These are phyloP conservation scores for Casuarius casuarius DNA, from an alignment of 2,113 vertebrate species.

Conservation along the genomic window DNA sequence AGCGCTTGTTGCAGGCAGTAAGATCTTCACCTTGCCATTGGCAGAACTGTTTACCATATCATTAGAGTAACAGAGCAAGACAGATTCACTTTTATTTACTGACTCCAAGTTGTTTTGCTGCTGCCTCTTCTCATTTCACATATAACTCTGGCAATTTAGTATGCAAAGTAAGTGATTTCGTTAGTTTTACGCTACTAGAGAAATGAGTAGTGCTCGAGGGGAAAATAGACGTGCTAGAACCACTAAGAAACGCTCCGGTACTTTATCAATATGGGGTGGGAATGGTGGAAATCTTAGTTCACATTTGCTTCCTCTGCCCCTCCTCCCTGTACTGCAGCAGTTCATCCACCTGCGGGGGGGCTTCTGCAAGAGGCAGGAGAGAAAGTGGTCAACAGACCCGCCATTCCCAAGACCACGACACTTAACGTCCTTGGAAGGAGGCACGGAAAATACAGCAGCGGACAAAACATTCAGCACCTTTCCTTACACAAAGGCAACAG, in stretches of 20 bases:
- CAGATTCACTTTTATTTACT: neutral
- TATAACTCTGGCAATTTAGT: neutral
- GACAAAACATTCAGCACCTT: neutral
- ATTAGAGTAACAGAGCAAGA: neutral
- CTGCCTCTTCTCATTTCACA: neutral
- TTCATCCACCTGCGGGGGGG: neutral
- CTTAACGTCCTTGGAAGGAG: neutral
- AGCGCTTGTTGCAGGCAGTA: neutral
- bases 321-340: neutral
- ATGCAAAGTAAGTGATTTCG: neutral
- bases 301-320: neutral
- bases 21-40: neutral
- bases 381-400: neutral
- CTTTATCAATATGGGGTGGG: too few relatives aligned
- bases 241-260: neutral
- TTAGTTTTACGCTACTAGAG: neutral
- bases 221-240: neutral
- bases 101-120: neutral
- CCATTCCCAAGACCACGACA: neutral
- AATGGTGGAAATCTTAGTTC: neutral
- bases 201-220: neutral
- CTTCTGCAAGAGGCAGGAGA: neutral
- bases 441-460: neutral
- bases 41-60: neutral
- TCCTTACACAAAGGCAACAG: neutral